These are phyloP conservation scores for Hippocampus mohnikei DNA, from an alignment of 2,113 vertebrate genomes.

Conservation along the genomic window DNA sequence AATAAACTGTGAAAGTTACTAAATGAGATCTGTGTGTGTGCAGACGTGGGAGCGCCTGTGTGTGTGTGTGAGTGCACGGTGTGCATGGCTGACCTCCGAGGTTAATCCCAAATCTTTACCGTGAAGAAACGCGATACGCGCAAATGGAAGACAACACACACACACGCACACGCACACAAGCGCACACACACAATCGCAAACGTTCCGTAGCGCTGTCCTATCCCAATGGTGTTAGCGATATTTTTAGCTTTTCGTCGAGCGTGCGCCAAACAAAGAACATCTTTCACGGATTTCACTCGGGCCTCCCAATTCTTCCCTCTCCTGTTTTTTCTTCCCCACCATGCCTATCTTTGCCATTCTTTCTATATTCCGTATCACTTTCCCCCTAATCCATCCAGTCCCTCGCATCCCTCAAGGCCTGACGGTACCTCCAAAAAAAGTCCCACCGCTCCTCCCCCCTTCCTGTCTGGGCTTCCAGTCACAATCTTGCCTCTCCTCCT, in stretches of 20 bases:
- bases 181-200: conserved; percentile 4
- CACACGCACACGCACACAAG: not conserved
- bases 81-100: conserved; percentile 31
- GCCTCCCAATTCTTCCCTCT: conserved; percentile 27
- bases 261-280: conserved; percentile 56
- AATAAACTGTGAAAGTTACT: conserved; percentile 30
- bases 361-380: conserved; percentile 8
- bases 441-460: conserved; percentile 3
- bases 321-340: conserved; percentile 29
- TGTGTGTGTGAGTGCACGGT: not conserved
- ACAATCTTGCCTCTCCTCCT: conserved; percentile 35
- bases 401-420: conserved; percentile 33
- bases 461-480: conserved; percentile 27
- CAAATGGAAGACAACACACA: conserved; percentile 15
- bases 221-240: conserved; percentile 46
- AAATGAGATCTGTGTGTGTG: conserved; percentile 29
- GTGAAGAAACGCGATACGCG: conserved; percentile 42
- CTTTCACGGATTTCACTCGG: conserved; percentile 57
- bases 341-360: not conserved
- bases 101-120: conserved; percentile 51
- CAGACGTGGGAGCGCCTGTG: not conserved
- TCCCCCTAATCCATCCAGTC: conserved; percentile 6
- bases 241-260: conserved; percentile 41
- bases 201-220: conserved; percentile 19
- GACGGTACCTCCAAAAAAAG: conserved; percentile 32